These are phyloP conservation scores for Ophioninae sp. DNA, from an alignment of 2,888 invertebrate genomes.

Conservation along the genomic window DNA sequence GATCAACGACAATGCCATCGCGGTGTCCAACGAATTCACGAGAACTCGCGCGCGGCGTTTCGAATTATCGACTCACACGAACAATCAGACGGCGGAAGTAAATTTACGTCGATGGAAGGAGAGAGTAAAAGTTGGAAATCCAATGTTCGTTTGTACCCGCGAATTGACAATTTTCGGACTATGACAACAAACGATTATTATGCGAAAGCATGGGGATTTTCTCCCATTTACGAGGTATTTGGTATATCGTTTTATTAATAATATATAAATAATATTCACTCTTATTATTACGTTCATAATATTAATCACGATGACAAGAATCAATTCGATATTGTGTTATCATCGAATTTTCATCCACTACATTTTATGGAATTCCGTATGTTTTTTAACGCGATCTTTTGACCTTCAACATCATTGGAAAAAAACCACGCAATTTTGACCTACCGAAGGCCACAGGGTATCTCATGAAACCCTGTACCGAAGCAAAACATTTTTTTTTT, in stretches of 20 bases:
- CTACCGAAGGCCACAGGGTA: too few relatives aligned
- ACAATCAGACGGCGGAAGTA: neutral
- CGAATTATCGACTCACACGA: neutral
- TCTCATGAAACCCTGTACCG: too few relatives aligned
- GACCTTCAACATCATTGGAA: too few relatives aligned
- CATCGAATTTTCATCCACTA: neutral
- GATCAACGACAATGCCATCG: neutral
- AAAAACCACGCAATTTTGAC: too few relatives aligned
- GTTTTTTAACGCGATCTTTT: too few relatives aligned
- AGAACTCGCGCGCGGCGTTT: neutral
- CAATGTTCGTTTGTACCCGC: neutral
- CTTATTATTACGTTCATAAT: neutral
- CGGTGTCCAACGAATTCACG: neutral
- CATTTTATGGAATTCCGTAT: neutral
- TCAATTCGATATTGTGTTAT: neutral
- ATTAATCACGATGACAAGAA: neutral
- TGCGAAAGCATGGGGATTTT: slow-evolving; percentile 39
- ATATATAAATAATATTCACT: neutral
- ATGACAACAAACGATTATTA: slow-evolving; percentile 42
- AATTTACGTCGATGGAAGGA: neutral
- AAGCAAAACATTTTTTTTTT: too few relatives aligned
- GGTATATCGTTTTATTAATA: neutral
- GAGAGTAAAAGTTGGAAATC: neutral
- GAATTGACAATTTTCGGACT: slow-evolving; percentile 9
- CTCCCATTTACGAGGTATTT: slow-evolving; percentile 29